Percentiles rank a stretch among this genome's conserved stretches.
phyloP scores from a whole-genome alignment of 2,888 invertebrate species.

The Agrochola lota region DNA sequence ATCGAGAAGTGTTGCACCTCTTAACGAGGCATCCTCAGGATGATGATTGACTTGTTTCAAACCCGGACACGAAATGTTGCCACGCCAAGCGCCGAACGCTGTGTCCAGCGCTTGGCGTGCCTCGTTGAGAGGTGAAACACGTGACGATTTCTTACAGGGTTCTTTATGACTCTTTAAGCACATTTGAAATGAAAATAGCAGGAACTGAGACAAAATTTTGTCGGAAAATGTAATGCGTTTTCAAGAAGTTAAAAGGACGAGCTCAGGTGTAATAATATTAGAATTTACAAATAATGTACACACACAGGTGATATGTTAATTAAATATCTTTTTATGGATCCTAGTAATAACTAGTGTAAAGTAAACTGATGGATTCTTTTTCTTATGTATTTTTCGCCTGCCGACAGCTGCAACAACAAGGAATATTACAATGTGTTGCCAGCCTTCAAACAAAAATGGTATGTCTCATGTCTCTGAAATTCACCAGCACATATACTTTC shows the following conservation, averaged over 20 bases:
- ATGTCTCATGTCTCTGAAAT: constrained; percentile 7
- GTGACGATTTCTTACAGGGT: too few relatives aligned
- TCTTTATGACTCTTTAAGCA: too few relatives aligned
- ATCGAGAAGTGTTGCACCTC: too few relatives aligned
- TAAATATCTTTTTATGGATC: background rate
- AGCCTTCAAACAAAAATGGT: constrained; percentile 25
- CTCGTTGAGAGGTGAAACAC: too few relatives aligned
- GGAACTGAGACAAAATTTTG: background rate
- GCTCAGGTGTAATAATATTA: background rate
- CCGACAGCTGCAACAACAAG: constrained; percentile 24
- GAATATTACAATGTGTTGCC: constrained; percentile 24
- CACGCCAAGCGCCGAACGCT: too few relatives aligned
- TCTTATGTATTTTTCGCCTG: constrained; percentile 14
- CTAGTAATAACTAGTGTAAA: background rate
- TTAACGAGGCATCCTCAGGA: too few relatives aligned
- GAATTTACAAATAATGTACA: background rate
- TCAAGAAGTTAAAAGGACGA: background rate
- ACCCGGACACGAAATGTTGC: too few relatives aligned
- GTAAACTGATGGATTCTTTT: constrained; percentile 10
- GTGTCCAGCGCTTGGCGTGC: too few relatives aligned
- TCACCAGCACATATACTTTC: constrained; percentile 57
- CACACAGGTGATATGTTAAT: background rate
- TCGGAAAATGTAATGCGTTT: too few relatives aligned
- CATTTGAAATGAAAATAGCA: too few relatives aligned
- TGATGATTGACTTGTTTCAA: too few relatives aligned